Percentiles rank a stretch among this genome's conserved stretches.
Evolutionary conservation across 2,797 vertebrate genomes (phyloP).

Genomic region (Sebastes variabilis): DNA sequence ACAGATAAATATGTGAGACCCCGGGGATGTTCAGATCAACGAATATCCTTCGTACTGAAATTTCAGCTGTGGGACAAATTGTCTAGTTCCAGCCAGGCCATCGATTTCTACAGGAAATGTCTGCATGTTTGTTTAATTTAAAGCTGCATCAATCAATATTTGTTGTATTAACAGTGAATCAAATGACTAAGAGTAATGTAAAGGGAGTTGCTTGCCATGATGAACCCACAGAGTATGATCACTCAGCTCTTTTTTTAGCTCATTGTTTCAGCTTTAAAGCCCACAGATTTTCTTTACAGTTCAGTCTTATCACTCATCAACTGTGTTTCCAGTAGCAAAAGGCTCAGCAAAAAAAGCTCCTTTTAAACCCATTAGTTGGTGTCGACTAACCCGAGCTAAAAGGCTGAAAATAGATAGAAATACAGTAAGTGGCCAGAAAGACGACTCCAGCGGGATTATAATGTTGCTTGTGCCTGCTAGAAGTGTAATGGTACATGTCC

Average conservation of each 20-base stretch:
- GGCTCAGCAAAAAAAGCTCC: background rate
- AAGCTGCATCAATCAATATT: slow-evolving; percentile 48
- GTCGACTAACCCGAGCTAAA: background rate
- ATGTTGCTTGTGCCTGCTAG: background rate
- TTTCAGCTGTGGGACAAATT: slow-evolving; percentile 25
- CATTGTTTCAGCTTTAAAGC: background rate
- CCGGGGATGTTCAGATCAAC: background rate
- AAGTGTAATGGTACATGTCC: background rate
- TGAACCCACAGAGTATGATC: background rate
- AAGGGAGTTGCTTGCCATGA: background rate
- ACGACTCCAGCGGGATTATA: background rate
- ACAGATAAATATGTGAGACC: background rate
- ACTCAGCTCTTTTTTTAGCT: background rate
- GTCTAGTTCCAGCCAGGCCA: slow-evolving; percentile 35
- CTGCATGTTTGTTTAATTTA: slow-evolving; percentile 31
- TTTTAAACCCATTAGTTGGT: background rate
- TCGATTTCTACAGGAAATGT: slow-evolving; percentile 38
- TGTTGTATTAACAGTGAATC: background rate
- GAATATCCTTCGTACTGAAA: slow-evolving; percentile 30
- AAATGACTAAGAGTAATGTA: background rate
- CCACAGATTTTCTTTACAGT: background rate
- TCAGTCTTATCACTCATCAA: background rate
- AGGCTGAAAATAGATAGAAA: background rate
- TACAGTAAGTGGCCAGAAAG: background rate
- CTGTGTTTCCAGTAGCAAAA: background rate